Percentiles rank a stretch among this genome's conserved stretches.
These are phyloP conservation scores for Chrysocyon brachyurus DNA, from an alignment of 2,797 vertebrate species.

Conservation along the genomic window DNA sequence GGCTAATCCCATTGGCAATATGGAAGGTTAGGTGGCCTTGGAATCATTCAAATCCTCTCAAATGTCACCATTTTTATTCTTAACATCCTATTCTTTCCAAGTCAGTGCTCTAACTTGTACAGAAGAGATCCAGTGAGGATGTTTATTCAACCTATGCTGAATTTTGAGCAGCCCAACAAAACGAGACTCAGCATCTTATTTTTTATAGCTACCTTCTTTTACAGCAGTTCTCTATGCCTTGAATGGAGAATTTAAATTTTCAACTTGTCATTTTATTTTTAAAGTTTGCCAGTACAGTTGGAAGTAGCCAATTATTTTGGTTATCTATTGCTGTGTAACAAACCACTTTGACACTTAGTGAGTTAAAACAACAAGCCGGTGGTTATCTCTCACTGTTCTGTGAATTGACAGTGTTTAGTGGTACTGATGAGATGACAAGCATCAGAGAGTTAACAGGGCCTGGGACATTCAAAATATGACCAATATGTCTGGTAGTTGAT, in stretches of 20 bases:
- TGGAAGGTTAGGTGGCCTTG: not conserved
- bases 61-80: not conserved
- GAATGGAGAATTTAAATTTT: not conserved
- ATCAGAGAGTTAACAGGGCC: not conserved
- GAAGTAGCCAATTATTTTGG: not conserved
- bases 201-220: conserved; percentile 25
- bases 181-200: not conserved
- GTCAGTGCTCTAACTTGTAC: not conserved
- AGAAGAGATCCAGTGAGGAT: not conserved
- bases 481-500: not conserved
- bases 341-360: not conserved
- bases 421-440: not conserved
- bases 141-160: not conserved
- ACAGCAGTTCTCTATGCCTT: not conserved
- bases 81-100: not conserved
- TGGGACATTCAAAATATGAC: not conserved
- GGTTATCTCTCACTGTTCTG: not conserved
- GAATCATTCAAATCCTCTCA: not conserved
- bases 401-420: not conserved
- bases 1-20: not conserved
- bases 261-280: not conserved
- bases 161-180: not conserved
- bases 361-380: not conserved
- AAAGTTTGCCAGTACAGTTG: not conserved
- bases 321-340: not conserved